Base-by-base conservation (phyloP, 2,888 invertebrate species). In the Spicauda simplicius region DNA sequence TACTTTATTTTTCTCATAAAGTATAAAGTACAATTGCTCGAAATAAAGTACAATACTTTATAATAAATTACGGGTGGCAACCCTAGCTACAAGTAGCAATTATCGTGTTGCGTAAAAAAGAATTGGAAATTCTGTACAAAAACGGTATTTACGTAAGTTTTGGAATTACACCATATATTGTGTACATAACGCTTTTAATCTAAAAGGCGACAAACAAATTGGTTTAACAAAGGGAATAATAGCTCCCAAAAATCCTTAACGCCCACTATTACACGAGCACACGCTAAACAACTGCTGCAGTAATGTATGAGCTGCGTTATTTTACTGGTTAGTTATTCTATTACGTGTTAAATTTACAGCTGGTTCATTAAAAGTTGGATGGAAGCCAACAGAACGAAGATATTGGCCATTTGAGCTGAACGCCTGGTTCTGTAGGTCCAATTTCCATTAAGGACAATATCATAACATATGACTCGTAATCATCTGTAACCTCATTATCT, bases 251-350 rank as follows among this genome's bases (percentile, higher is more conserved):
- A 64, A 58, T 64, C 53, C 52, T 64, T 53, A 58, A 64, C 53
- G 37, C 14, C 45, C 57, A 37, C 64, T 25, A 58, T 64, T 64
- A 64, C 20, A 57, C 50, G n/a, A 64, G 37, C 50, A 63, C 65
- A 59, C 58, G 41, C 53, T 64, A 59, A 65, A 65, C 59, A 65
- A 65, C 25, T 25, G 25, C 59, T 30, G 37, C 63, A 68, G 63
- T 60, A 71, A 73, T 64, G 64, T 72, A 73, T 71, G 72, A 69
- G 70, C 68, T 74, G 73, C 73, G 74, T 81, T 80, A 81, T 76
- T 78, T 80, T 76, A 73, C 76, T 77, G 77, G 81, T 85, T 84
- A 84, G 82, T 85, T 87, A 88, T 86, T 85, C 80, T 73, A 71
- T 73, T 74, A 73, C 72, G 74, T 76, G 76, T 76, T 73, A 74